Base-by-base conservation (phyloP, 23 tunicate genomes). In the Styela clava region DNA sequence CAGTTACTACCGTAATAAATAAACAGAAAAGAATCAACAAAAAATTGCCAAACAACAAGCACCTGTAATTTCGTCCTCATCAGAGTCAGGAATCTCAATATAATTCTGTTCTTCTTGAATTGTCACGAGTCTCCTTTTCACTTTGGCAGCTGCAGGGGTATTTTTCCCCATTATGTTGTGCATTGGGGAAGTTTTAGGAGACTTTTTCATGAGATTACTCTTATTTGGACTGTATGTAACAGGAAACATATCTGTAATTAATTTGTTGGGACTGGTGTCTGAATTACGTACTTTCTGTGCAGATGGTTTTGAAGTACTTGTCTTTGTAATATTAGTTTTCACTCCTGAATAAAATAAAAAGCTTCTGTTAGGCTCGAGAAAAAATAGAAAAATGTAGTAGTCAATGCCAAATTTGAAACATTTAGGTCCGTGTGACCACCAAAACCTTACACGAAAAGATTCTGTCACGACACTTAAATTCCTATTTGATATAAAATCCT, bases 221-320 rank as follows among this genome's bases (percentile, higher is more conserved):
- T 76, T 76, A 20, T 52, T 5, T 44, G 81, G 81, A 44, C 81
- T 76, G 64, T 76, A 76, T 1, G 81, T 76, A 1, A 85, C 84
- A 9, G 89, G 80, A 79, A 89, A 89, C 85, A 89, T 73, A 1
- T 84, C 94, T 16, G 94, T 89, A 31, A 89, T 89, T 3, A 84
- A 81, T 64, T 89, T 89, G 44, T 89, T 89, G 5, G 94, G 94
- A 62, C 94, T 89, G 7, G 52, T 52, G 22, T 78, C 73, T 0
- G 73, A 9, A 18, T 73, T 1, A 5, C 56, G 69, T n/a, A 34
- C 36, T 16, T 78, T 51, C 65, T 76, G 37, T 71, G 77, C 3
- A 26, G 77, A 18, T 44, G 56, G 7, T 29, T 71, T 71, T 28
- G 35, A 71, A 26, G 35, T 30, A 7, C 35, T 34, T 21, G 77